phyloP scores from a whole-genome alignment of 2,888 invertebrate genomes.

The Blastobasis adustella region DNA sequence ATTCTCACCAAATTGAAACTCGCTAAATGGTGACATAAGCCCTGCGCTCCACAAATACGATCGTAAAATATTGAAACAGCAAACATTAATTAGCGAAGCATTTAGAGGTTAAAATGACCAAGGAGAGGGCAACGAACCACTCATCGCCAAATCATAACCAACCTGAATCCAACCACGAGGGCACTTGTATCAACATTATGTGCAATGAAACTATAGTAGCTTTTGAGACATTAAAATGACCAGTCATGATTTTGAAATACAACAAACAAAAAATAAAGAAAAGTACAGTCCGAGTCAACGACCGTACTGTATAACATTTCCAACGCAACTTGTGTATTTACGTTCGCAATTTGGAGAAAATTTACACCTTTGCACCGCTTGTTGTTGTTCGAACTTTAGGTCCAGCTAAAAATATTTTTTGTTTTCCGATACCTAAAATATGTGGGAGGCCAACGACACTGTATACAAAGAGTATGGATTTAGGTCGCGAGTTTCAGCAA shows the following conservation, averaged over 20 bases:
- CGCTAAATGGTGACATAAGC: conserved; percentile 28
- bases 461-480: conserved; percentile 42
- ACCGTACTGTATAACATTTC: conserved; percentile 37
- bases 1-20: neutral
- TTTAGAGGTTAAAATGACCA: conserved; percentile 30
- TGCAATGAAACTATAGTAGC: neutral
- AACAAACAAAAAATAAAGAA: neutral
- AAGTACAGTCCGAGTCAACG: conserved; percentile 32
- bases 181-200: conserved; percentile 13
- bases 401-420: conserved; percentile 46
- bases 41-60: conserved; percentile 22
- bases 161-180: conserved; percentile 23
- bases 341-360: conserved; percentile 51
- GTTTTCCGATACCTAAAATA: conserved; percentile 31
- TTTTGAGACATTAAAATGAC: too few relatives aligned
- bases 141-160: conserved; percentile 28
- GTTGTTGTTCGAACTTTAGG: conserved; percentile 40
- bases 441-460: conserved; percentile 40
- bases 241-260: too few relatives aligned
- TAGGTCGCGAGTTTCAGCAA: conserved; percentile 46
- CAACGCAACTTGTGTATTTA: conserved; percentile 44
- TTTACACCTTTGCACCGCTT: conserved; percentile 46
- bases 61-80: conserved; percentile 33
- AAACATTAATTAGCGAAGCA: conserved; percentile 34
- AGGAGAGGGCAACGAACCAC: conserved; percentile 48